A percentile compares a stretch with the other conserved stretches of the same genome.
phyloP scores from a whole-genome alignment of 2,113 vertebrate species.

The Pelmatolapia mariae region DNA sequence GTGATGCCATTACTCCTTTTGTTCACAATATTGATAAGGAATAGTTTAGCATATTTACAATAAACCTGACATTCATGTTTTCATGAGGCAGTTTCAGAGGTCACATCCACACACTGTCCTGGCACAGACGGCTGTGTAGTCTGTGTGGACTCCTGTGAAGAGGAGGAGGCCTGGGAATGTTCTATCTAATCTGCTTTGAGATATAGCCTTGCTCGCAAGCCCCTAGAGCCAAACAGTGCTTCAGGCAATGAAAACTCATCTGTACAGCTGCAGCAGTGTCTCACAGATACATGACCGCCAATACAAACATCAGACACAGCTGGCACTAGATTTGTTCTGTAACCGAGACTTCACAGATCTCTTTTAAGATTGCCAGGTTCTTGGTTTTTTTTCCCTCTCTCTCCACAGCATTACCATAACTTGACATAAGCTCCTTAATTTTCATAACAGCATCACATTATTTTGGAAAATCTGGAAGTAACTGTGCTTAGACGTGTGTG shows the following conservation, averaged over 20 bases:
- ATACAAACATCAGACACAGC: constrained; percentile 43
- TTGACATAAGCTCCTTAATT: background rate
- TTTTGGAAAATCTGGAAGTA: background rate
- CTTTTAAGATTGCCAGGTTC: background rate
- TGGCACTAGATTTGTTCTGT: constrained; percentile 6
- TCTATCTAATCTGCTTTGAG: constrained; percentile 43
- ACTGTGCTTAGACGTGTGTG: background rate
- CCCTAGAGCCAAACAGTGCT: constrained; percentile 23
- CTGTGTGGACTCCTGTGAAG: constrained; percentile 7
- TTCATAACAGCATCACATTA: background rate
- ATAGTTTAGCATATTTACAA: background rate
- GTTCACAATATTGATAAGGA: background rate
- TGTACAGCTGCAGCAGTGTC: background rate
- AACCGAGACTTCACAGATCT: background rate
- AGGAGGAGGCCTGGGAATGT: constrained; percentile 44
- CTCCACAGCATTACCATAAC: background rate
- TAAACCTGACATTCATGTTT: constrained; percentile 5
- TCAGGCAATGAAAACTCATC: background rate
- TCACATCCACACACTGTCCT: background rate
- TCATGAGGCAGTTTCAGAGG: background rate
- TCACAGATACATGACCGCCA: constrained; percentile 17
- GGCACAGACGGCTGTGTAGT: background rate
- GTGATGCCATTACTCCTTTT: background rate
- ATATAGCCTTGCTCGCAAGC: background rate
- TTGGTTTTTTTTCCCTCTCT: rapidly evolving